Base-by-base conservation (phyloP, 2,888 invertebrate genomes). In the Drosophila falleni region DNA sequence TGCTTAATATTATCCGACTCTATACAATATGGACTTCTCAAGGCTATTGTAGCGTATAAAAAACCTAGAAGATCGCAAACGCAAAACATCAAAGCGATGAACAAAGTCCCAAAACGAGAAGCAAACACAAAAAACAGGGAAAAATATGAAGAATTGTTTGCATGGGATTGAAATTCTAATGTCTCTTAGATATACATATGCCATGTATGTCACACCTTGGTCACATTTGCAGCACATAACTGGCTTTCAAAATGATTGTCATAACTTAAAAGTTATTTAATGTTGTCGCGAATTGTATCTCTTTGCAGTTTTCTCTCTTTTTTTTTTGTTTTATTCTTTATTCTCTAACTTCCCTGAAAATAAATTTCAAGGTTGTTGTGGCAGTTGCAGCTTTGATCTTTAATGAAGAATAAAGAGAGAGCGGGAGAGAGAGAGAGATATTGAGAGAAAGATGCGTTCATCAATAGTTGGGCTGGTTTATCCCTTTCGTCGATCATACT, bases 281-380 rank as follows among this genome's bases (percentile, higher is more conserved):
- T 39, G 50, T 8, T 67, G 15, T 50, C 37, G 13, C 26, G 19
- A 23, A 16, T 29, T 6, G 9, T 49, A 29, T 29, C 26, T 29
- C 23, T 29, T 13, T n/a, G 37, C 60, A 79, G 61, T 66, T 75
- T 60, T 71, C 60, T 41, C 29, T 13, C 29, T 23, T 44, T 49
- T 60, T 60, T 61, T 37, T 61, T 64, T 59, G 44, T 59, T 10
- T 11, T 10, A 13, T 29, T 73, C 11, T 71, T 74, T 79, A 72
- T 88, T 88, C 80, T 81, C 75, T 82, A 75, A 78, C 75, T 15
- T 15, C 91, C 91, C 89, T 90, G 90, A 90, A 90, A 89, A 89
- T 81, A 81, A 79, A 81, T 78, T 81, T 78, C 91, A 91, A 90
- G 91, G 91, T 90, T 90, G 80, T 13, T 44, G 47, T 19, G 23